A percentile compares a stretch with the other conserved stretches of the same genome.
Evolutionary conservation across 2,797 vertebrate species (phyloP).

Genomic region (Coluber constrictor): DNA sequence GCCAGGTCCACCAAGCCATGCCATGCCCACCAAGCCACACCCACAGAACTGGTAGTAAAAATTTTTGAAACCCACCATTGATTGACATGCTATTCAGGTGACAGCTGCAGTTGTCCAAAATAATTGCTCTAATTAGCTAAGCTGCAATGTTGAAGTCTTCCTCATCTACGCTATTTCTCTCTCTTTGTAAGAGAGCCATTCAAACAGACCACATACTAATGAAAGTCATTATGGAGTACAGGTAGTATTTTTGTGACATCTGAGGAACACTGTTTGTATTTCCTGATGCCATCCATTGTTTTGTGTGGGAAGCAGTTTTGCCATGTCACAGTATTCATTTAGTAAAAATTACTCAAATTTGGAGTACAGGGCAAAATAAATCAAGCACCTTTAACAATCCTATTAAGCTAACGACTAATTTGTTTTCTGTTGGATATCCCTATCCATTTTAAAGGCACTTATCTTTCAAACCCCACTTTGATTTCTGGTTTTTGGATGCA

Average conservation of each 20-base stretch:
- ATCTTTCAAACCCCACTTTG: not conserved
- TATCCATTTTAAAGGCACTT: not conserved
- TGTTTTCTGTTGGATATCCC: not conserved
- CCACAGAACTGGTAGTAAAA: too few species aligned
- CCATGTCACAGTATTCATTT: not conserved
- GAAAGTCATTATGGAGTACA: not conserved
- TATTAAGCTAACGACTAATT: not conserved
- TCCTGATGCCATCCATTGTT: not conserved
- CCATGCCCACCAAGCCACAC: too few species aligned
- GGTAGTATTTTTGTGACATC: not conserved
- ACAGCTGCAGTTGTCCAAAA: not conserved
- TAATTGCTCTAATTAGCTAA: slow-evolving; percentile 4
- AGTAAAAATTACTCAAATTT: too few species aligned
- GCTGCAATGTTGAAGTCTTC: too few species aligned
- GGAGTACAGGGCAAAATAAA: not conserved
- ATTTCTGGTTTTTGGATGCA: not conserved
- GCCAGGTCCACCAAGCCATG: too few species aligned
- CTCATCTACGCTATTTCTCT: not conserved
- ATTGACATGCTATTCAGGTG: not conserved
- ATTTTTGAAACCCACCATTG: too few species aligned
- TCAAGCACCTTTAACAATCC: not conserved
- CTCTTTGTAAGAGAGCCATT: not conserved
- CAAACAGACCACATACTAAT: not conserved
- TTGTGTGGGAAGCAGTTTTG: not conserved
- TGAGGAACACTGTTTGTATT: not conserved